Conservation (phyloP, 53 echinoderm and acorn worm species). For the Crossaster papposus region DNA sequence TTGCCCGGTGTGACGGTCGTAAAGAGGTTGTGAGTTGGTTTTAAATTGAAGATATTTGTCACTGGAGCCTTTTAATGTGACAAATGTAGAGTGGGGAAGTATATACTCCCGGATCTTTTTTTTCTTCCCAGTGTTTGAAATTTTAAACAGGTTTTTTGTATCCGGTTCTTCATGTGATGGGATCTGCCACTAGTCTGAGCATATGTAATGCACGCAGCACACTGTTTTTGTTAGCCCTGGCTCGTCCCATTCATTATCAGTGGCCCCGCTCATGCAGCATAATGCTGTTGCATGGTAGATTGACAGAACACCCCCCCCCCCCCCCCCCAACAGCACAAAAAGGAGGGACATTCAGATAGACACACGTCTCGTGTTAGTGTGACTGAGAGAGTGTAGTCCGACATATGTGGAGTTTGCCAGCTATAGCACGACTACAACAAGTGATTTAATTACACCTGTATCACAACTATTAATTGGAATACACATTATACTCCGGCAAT, state of each 20-base stretch:
- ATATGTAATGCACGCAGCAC: too few relatives aligned
- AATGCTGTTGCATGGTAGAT: conserved; percentile 18
- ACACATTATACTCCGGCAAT: not conserved
- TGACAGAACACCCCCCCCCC: conserved; percentile 26
- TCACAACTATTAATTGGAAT: conserved; percentile 35
- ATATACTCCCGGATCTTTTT: not conserved
- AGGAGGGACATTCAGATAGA: conserved; percentile 21
- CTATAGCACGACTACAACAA: too few relatives aligned
- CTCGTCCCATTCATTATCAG: conserved; percentile 39
- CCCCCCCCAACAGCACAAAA: conserved; percentile 39
- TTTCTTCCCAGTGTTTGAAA: not conserved
- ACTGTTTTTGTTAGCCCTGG: not conserved
- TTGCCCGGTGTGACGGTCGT: not conserved
- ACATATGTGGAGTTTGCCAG: not conserved
- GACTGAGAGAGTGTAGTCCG: not conserved
- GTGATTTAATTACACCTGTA: too few relatives aligned
- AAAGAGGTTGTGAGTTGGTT: not conserved
- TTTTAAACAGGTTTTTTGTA: not conserved
- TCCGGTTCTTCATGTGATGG: too few relatives aligned
- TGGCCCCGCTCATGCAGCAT: conserved; percentile 34
- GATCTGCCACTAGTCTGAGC: too few relatives aligned
- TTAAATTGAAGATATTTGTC: not conserved
- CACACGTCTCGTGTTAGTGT: not conserved
- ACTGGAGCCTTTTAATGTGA: not conserved
- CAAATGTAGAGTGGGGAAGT: not conserved